Evolutionary conservation across 2,888 invertebrate genomes (phyloP).

Genomic region (Oscheius myriophilus): DNA sequence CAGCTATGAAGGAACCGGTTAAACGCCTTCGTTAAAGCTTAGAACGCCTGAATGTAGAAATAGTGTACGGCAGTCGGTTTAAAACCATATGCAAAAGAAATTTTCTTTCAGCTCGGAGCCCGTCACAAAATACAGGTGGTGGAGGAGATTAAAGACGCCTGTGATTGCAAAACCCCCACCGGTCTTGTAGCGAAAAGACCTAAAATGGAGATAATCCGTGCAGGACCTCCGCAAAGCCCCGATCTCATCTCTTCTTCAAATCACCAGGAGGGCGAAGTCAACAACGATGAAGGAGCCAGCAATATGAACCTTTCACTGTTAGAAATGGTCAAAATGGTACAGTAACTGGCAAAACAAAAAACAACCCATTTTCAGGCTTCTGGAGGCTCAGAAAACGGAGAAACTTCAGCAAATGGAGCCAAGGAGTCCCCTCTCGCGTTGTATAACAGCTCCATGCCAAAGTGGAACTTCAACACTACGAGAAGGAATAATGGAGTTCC

Average conservation of each 20-base stretch:
- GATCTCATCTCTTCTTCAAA: neutral
- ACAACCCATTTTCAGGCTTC: too few relatives aligned
- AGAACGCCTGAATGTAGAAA: too few relatives aligned
- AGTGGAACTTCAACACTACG: neutral
- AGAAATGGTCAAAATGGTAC: too few relatives aligned
- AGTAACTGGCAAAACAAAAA: too few relatives aligned
- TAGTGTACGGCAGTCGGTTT: too few relatives aligned
- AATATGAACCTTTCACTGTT: too few relatives aligned
- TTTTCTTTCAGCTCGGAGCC: slow-evolving; percentile 10
- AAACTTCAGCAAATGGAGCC: neutral
- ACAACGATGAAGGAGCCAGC: neutral
- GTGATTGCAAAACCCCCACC: neutral
- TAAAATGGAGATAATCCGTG: neutral
- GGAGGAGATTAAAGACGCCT: neutral
- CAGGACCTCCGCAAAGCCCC: neutral
- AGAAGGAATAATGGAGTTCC: slow-evolving; percentile 11
- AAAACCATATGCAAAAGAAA: too few relatives aligned
- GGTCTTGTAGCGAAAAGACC: neutral
- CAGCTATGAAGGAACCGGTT: too few relatives aligned
- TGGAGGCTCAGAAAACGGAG: too few relatives aligned
- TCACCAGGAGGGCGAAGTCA: too few relatives aligned
- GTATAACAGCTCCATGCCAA: slow-evolving; percentile 1
- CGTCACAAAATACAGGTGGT: slow-evolving; percentile 1
- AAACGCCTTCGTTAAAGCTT: too few relatives aligned
- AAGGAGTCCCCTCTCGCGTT: neutral